Conservation (phyloP, 1,140 invertebrate species). For the Drosophila pectinifera region DNA sequence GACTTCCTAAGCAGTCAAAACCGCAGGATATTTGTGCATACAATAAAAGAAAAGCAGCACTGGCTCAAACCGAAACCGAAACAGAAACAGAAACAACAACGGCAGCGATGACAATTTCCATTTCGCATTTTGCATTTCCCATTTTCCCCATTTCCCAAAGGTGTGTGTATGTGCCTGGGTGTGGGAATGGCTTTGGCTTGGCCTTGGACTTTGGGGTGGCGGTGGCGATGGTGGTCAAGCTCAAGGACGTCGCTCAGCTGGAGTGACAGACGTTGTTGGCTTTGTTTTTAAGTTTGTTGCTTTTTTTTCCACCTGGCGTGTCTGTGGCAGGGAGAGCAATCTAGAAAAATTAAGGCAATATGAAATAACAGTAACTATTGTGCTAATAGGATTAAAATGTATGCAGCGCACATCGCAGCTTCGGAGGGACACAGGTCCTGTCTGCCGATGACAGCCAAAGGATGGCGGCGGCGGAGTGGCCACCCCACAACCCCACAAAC, state of each 20-base stretch:
- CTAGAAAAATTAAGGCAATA: constrained; percentile 59
- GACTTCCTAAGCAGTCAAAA: no score
- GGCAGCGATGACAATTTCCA: constrained; percentile 46
- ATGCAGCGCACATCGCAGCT: constrained; percentile 15
- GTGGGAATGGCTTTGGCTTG: constrained; percentile 19
- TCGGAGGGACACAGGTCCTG: constrained; percentile 2
- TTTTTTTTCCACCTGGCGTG: constrained; percentile 1
- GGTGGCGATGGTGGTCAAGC: constrained; percentile 42
- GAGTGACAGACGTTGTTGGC: constrained; percentile 29
- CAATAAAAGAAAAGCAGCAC: constrained; percentile 40
- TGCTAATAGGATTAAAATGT: constrained; percentile 72
- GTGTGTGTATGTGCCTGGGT: constrained; percentile 6
- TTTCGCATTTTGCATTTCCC: constrained; percentile 22
- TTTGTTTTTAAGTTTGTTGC: not conserved
- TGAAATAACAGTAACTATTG: constrained; percentile 60
- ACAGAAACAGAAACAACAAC: constrained; percentile 18
- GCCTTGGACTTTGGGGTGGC: constrained; percentile 20
- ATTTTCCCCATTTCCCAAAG: constrained; percentile 25
- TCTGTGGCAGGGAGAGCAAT: constrained; percentile 29
- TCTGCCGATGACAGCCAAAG: constrained; percentile 38
- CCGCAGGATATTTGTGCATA: constrained; percentile 57
- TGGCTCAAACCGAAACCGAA: constrained; percentile 23
- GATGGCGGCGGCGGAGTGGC: not conserved
- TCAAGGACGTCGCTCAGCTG: constrained; percentile 45
- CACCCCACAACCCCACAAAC: not conserved